phyloP scores from a whole-genome alignment of 2,113 vertebrate genomes.

The Oreotrochilus melanogaster region DNA sequence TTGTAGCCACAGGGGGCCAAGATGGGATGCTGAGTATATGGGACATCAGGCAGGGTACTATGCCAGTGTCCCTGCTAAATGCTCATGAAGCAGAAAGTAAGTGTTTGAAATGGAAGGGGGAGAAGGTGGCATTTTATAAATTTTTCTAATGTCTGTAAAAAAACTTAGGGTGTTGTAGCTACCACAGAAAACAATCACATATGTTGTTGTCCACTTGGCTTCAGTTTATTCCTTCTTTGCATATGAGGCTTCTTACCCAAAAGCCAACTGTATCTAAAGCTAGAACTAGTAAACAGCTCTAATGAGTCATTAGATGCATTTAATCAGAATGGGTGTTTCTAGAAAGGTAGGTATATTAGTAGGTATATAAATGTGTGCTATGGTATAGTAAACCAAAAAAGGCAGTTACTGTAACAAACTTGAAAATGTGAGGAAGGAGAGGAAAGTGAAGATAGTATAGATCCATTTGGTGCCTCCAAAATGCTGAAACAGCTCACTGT shows the following conservation, averaged over 20 bases:
- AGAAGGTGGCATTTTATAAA: neutral
- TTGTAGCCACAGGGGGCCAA: constrained; percentile 94
- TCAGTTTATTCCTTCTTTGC: neutral
- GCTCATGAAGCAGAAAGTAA: constrained; percentile 96
- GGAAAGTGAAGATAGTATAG: neutral
- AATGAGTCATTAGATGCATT: neutral
- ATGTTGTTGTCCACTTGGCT: neutral
- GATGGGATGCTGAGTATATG: constrained; percentile 97
- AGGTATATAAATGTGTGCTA: neutral
- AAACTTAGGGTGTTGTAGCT: neutral
- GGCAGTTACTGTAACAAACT: neutral
- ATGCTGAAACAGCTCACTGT: neutral
- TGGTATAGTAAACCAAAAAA: neutral
- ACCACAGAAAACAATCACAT: neutral
- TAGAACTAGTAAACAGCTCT: neutral
- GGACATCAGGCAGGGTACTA: constrained; percentile 91
- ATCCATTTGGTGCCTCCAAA: neutral
- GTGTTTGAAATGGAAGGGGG: neutral
- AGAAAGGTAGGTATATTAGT: neutral
- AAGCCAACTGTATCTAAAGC: neutral
- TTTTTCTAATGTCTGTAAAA: neutral
- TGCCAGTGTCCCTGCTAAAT: constrained; percentile 93
- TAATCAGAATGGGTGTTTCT: neutral
- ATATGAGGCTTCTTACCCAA: neutral
- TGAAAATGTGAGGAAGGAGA: neutral